Evolutionary conservation across 1,140 invertebrate genomes (phyloP).

Genomic region (Orussus abietinus): DNA sequence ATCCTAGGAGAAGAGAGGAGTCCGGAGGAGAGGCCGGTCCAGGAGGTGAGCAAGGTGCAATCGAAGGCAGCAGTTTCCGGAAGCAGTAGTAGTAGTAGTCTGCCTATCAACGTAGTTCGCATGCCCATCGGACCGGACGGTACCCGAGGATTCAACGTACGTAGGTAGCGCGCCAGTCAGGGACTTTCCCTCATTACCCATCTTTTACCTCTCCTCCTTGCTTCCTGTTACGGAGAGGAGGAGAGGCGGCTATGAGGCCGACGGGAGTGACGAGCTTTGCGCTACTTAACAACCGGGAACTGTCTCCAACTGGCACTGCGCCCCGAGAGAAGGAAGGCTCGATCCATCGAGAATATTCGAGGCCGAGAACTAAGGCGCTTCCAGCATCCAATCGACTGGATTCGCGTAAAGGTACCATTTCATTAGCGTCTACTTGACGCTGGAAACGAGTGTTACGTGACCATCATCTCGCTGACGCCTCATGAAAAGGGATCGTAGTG

Average conservation of each 20-base stretch:
- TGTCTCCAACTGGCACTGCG: not conserved
- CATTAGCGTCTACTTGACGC: too few relatives aligned
- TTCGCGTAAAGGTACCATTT: too few relatives aligned
- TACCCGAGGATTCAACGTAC: slow-evolving; percentile 57
- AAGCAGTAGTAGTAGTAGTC: slow-evolving; percentile 17
- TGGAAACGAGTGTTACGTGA: too few relatives aligned
- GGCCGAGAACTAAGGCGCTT: too few relatives aligned
- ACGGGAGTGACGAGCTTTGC: slow-evolving; percentile 28
- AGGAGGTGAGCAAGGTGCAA: slow-evolving; percentile 58
- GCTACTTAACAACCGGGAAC: slow-evolving; percentile 14
- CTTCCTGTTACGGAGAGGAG: slow-evolving; percentile 22
- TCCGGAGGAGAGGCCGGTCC: slow-evolving; percentile 64
- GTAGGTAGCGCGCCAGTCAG: slow-evolving; percentile 52
- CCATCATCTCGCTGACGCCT: too few relatives aligned
- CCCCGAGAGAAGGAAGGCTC: not conserved
- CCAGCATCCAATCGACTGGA: too few relatives aligned
- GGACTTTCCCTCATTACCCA: slow-evolving; percentile 27
- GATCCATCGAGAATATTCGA: too few relatives aligned
- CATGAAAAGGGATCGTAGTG: too few relatives aligned
- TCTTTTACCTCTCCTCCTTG: slow-evolving; percentile 36
- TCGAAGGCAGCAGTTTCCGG: slow-evolving; percentile 26
- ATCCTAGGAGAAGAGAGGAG: slow-evolving; percentile 78
- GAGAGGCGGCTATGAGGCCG: slow-evolving; percentile 48
- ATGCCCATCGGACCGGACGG: slow-evolving; percentile 59
- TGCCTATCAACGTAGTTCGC: slow-evolving; percentile 50